Conservation (phyloP, 2,888 invertebrate species). For the Perdita meconis region DNA sequence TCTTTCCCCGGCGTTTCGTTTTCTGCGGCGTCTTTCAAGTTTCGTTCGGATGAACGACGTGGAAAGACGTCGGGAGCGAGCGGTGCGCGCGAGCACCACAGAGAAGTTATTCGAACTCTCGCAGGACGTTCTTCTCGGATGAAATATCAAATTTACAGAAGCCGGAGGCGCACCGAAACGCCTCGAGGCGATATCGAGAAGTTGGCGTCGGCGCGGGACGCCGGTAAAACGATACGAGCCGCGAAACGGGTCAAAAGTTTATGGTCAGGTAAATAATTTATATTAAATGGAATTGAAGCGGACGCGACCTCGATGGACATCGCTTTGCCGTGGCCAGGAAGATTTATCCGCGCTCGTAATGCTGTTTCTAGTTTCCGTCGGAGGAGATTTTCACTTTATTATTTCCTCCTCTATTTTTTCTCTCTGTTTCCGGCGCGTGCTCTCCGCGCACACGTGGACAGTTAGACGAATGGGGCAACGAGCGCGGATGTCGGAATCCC, state of each 20-base stretch:
- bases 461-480: slow-evolving; percentile 28
- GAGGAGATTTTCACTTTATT: slow-evolving; percentile 49
- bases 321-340: slow-evolving; percentile 17
- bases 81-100: background rate
- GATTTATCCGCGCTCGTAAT: slow-evolving; percentile 38
- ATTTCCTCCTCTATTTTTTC: slow-evolving; percentile 20
- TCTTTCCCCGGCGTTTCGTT: slow-evolving; percentile 9
- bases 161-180: slow-evolving; percentile 28
- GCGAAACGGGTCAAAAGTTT: slow-evolving; percentile 56
- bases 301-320: slow-evolving; percentile 22
- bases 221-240: slow-evolving; percentile 31
- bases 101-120: slow-evolving; percentile 44
- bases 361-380: slow-evolving; percentile 9
- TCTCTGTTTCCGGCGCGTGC: background rate
- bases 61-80: background rate
- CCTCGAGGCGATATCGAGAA: slow-evolving; percentile 48
- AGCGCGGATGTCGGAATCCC: slow-evolving; percentile 15
- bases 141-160: slow-evolving; percentile 63
- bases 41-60: slow-evolving; percentile 19
- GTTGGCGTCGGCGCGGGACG: slow-evolving; percentile 22
- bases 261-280: slow-evolving; percentile 59
- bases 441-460: background rate
- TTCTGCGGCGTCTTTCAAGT: slow-evolving; percentile 2
- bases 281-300: slow-evolving; percentile 57
- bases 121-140: slow-evolving; percentile 49